Evolutionary conservation across 1,140 invertebrate genomes (phyloP).

Genomic region (Drosophila ercepeae): DNA sequence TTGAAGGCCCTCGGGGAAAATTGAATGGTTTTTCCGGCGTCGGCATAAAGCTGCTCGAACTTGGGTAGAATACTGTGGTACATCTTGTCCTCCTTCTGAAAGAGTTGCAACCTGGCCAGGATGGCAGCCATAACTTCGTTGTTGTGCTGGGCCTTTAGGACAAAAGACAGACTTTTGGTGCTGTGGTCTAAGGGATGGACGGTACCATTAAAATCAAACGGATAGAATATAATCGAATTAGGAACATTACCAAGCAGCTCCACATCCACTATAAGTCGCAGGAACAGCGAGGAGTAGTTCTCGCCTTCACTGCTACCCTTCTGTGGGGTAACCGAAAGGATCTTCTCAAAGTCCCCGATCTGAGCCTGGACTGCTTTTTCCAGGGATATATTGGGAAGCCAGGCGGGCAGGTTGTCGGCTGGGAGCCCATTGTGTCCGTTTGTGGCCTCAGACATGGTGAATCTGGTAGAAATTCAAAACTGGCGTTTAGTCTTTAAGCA

Average conservation of each 20-base stretch:
- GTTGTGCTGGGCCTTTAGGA: constrained; percentile 65
- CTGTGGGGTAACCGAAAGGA: constrained; percentile 36
- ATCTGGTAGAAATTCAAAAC: constrained; percentile 15
- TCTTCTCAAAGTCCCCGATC: constrained; percentile 56
- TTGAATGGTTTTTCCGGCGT: constrained; percentile 58
- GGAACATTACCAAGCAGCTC: constrained; percentile 52
- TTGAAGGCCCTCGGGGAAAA: constrained; percentile 73
- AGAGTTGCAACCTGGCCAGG: constrained; percentile 56
- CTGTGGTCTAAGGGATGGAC: constrained; percentile 39
- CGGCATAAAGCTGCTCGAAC: constrained; percentile 66
- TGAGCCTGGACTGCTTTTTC: constrained; percentile 55
- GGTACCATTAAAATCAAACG: background rate
- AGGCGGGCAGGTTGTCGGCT: constrained; percentile 43
- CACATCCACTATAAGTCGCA: constrained; percentile 62
- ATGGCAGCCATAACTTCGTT: constrained; percentile 64
- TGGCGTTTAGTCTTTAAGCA: background rate
- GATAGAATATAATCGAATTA: background rate
- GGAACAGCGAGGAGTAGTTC: constrained; percentile 63
- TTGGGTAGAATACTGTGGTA: constrained; percentile 73
- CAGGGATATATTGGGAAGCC: constrained; percentile 63
- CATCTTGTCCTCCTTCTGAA: constrained; percentile 73
- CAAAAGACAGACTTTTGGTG: constrained; percentile 55
- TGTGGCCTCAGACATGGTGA: constrained; percentile 50
- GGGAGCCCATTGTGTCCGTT: constrained; percentile 40
- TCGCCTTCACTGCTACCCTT: constrained; percentile 40